Evolutionary conservation across 2,888 invertebrate genomes (phyloP), one percentile per base, ranked within the genome.

Genomic region (Thymelicus acteon): DNA sequence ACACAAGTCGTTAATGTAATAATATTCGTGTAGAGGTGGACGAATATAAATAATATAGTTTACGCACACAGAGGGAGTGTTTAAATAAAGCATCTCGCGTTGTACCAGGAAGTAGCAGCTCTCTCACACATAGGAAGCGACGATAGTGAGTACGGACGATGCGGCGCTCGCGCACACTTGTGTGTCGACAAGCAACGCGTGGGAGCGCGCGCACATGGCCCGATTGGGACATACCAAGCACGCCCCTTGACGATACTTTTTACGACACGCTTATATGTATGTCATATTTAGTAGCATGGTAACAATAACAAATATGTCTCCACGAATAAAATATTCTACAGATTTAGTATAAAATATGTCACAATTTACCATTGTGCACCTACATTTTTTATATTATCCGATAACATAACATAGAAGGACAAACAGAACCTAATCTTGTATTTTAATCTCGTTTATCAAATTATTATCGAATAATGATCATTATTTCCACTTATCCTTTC

Each of bases 201-300:
- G 93, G 93, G 93, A 93, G 89, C 91, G 92, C 84, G 88, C 88
- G 91, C 92, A 92, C 92, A 93, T 92, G 93, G 92, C 92, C 88
- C 88, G 89, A 89, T 91, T 90, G 92, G 92, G 91, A 90, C 91
- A 91, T 88, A 90, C 88, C 88, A 84, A 89, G 85, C 87, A 88
- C 91, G 90, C 88, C 91, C 91, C 91, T 90, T 90, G 92, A 92
- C 89, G 88, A 88, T 89, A 89, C 80, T 90, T 92, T 92, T 92
- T 91, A 92, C 86, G 87, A 91, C 85, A 83, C 82, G 76, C 82
- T 84, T 79, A 85, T 82, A n/a, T 84, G 85, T 82, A 84, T 85
- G 81, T 84, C 84, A 84, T 82, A 81, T 83, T 81, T 80, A 77
- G 79, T 58, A 57, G 57, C 61, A 47, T 54, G 60, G 40, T 31